Base-by-base conservation (phyloP, 1,140 invertebrate genomes). In the Caenorhabditis inopinata region DNA sequence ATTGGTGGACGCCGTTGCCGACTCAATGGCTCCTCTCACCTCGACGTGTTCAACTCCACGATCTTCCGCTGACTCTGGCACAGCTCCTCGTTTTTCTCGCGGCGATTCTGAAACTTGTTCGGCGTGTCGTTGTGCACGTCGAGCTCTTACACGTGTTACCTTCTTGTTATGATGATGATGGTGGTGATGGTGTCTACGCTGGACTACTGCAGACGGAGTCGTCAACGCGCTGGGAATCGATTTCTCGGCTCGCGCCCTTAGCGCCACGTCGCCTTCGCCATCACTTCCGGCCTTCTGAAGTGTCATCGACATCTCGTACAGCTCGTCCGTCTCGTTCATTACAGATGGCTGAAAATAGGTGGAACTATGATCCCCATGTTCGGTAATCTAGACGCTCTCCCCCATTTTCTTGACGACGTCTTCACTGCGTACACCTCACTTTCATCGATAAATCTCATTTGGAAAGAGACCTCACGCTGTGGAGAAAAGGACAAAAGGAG, bases 271-370 rank as follows among this genome's bases (percentile, higher is more conserved):
- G 25, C 51, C 35, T 21, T 58, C 38, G 16, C 68, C 35, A 29
- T 78, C n/a, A n/a, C n/a, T n/a, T n/a, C n/a, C 76, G 12, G 49
- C 7, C n/a, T 58, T 45, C 23, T 42, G 49, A 47, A 27, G 14
- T 46, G n/a, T 23, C 38, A 42, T 62, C 11, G 53, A 29, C 53
- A 78, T 78, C 32, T 78, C 76, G 23, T 42, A 78, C 7, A 78
- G 21, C 18, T 78, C 76, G 32, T 78, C 76, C 6, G 53, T 53
- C 29, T 58, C 42, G 53, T 78, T 78, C 45, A 75, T 75, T 27
- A 49, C 25, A 11, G 42, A 32, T 25, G 75, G 75, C 75, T 76
- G 75, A 35, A 76, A n/a, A n/a, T n/a, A n/a, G n/a, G n/a, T n/a
- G n/a, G n/a, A n/a, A n/a, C n/a, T n/a, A n/a, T n/a, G n/a, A n/a